Evolutionary conservation across 2,797 vertebrate species (phyloP).

Genomic region (Poecilia wingei): DNA sequence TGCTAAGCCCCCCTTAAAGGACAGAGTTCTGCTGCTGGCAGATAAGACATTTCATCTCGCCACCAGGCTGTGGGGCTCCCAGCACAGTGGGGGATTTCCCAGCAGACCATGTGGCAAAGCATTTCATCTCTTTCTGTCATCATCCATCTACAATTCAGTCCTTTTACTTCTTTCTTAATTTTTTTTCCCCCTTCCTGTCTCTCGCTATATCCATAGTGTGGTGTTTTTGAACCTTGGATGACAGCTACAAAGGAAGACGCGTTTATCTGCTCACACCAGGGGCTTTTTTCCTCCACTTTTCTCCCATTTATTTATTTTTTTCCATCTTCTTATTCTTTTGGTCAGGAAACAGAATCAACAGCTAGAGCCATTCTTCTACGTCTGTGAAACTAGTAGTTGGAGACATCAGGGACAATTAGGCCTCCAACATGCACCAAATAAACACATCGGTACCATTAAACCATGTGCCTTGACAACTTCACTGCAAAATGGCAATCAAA

Average conservation of each 20-base stretch:
- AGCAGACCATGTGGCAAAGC: slow-evolving; percentile 71
- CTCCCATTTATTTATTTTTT: slow-evolving; percentile 35
- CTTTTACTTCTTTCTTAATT: slow-evolving; percentile 35
- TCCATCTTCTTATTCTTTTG: slow-evolving; percentile 31
- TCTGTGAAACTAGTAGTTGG: slow-evolving; percentile 40
- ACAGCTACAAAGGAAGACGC: slow-evolving; percentile 52
- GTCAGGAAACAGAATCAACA: slow-evolving; percentile 45
- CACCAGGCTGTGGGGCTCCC: slow-evolving; percentile 66
- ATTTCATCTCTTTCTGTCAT: slow-evolving; percentile 60
- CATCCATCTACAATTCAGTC: slow-evolving; percentile 47
- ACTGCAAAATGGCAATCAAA: slow-evolving; percentile 18
- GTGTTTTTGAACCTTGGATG: slow-evolving; percentile 57
- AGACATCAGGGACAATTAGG: slow-evolving; percentile 65
- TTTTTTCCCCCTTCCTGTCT: slow-evolving; percentile 38
- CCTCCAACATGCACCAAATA: slow-evolving; percentile 43
- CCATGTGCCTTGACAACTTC: slow-evolving; percentile 37
- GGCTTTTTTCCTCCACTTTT: slow-evolving; percentile 20
- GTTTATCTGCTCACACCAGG: slow-evolving; percentile 37
- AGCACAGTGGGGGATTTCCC: slow-evolving; percentile 77
- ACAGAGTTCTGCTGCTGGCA: slow-evolving; percentile 78
- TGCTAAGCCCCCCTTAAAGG: slow-evolving; percentile 75
- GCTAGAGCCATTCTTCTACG: slow-evolving; percentile 40
- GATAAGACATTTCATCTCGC: slow-evolving; percentile 83
- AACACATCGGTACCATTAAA: slow-evolving; percentile 43
- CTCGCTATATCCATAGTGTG: slow-evolving; percentile 42